A percentile compares a stretch with the other conserved stretches of the same genome.
These are phyloP conservation scores for Hemistola chrysoprasaria DNA, from an alignment of 2,888 invertebrate species.

Conservation along the genomic window DNA sequence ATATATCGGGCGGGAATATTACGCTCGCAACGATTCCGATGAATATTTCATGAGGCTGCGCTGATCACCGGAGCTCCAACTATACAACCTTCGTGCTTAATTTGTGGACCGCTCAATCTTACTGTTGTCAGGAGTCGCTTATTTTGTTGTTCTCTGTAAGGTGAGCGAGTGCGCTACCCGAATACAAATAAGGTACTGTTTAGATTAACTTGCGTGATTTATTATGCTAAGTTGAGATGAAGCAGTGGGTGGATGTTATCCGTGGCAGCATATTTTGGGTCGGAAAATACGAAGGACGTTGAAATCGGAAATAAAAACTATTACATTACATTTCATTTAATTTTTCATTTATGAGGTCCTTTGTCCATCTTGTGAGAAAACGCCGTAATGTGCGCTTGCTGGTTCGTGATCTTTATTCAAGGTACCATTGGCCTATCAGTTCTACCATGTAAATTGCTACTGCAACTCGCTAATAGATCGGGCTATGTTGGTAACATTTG, in stretches of 20 bases:
- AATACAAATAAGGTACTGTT: conserved; percentile 31
- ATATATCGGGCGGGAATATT: conserved; percentile 54
- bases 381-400: too few relatives aligned
- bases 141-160: conserved; percentile 33
- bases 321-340: too few relatives aligned
- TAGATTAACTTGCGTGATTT: conserved; percentile 30
- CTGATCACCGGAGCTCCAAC: conserved; percentile 48
- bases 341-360: too few relatives aligned
- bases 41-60: conserved; percentile 65
- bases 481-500: too few relatives aligned
- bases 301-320: too few relatives aligned
- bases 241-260: conserved; percentile 21
- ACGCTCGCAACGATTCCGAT: conserved; percentile 46
- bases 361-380: too few relatives aligned
- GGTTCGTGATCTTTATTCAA: too few relatives aligned
- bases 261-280: conserved; percentile 28
- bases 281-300: conserved; percentile 23
- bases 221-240: conserved; percentile 22
- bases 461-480: too few relatives aligned
- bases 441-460: too few relatives aligned
- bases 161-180: conserved; percentile 27
- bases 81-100: conserved; percentile 50
- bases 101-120: conserved; percentile 54
- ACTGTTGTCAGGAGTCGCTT: conserved; percentile 38
- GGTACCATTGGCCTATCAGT: too few relatives aligned